Evolutionary conservation across 1,140 invertebrate species (phyloP).

Genomic region (Dufourea novaeangliae): DNA sequence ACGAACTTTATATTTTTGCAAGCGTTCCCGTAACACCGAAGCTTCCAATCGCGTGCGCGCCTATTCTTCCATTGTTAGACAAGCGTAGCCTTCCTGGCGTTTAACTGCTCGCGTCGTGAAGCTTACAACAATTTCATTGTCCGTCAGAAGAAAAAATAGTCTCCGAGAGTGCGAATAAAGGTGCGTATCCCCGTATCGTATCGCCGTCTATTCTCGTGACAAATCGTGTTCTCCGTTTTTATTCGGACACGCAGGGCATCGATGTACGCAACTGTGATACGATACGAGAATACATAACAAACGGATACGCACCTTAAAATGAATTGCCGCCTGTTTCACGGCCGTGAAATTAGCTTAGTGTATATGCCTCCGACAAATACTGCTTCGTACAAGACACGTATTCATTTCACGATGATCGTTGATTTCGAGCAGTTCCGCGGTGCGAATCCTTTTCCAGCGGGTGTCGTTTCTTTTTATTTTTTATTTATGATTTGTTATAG

Average conservation of each 20-base stretch:
- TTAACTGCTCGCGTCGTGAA: neutral
- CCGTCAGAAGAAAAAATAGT: no score
- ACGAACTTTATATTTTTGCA: neutral
- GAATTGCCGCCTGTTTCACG: no score
- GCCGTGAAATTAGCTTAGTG: slow-evolving; percentile 12
- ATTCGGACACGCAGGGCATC: no score
- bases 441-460: neutral
- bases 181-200: no score
- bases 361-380: neutral
- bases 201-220: no score
- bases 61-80: slow-evolving; percentile 46
- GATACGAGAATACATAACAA: no score
- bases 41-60: neutral
- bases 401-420: neutral
- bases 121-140: slow-evolving; percentile 4
- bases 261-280: no score
- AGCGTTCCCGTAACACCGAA: neutral
- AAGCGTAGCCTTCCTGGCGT: neutral
- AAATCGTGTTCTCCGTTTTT: no score
- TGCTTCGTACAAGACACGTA: neutral
- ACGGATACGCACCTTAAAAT: no score
- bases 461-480: neutral
- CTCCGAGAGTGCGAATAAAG: no score
- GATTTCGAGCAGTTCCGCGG: neutral
- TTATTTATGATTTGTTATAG: neutral